These are phyloP conservation scores for Eupithecia vulgata DNA, from an alignment of 2,888 invertebrate genomes.

Conservation along the genomic window DNA sequence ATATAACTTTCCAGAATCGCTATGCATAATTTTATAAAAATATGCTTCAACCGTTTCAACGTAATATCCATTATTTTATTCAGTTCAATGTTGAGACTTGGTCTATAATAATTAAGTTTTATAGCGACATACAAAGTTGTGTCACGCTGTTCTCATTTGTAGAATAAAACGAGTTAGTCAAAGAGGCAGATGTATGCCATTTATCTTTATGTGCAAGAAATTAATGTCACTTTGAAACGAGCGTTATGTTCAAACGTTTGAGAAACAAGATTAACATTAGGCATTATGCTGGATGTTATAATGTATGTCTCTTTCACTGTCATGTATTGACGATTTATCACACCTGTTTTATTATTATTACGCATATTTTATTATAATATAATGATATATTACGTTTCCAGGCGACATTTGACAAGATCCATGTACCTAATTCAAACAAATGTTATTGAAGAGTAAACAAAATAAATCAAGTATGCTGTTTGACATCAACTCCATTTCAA, in stretches of 20 bases:
- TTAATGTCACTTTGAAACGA: constrained; percentile 33
- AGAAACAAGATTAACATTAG: constrained; percentile 23
- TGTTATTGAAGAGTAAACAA: neutral
- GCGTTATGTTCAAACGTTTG: constrained; percentile 26
- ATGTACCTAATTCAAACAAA: neutral
- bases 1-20: neutral
- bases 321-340: neutral
- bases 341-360: neutral
- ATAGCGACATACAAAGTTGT: constrained; percentile 9
- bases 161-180: constrained; percentile 28
- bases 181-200: constrained; percentile 30
- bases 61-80: neutral
- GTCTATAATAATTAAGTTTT: neutral
- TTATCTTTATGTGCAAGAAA: constrained; percentile 30
- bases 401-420: neutral
- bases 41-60: neutral
- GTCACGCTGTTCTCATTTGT: neutral
- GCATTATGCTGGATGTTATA: constrained; percentile 1
- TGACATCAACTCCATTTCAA: constrained; percentile 23
- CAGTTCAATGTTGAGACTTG: neutral
- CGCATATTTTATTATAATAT: no score
- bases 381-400: no score
- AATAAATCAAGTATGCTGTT: constrained; percentile 3
- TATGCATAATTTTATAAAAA: neutral
- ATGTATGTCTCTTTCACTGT: constrained; percentile 7